Evolutionary conservation across 2,113 vertebrate genomes (phyloP).

Genomic region (Aspidoscelis tigris): DNA sequence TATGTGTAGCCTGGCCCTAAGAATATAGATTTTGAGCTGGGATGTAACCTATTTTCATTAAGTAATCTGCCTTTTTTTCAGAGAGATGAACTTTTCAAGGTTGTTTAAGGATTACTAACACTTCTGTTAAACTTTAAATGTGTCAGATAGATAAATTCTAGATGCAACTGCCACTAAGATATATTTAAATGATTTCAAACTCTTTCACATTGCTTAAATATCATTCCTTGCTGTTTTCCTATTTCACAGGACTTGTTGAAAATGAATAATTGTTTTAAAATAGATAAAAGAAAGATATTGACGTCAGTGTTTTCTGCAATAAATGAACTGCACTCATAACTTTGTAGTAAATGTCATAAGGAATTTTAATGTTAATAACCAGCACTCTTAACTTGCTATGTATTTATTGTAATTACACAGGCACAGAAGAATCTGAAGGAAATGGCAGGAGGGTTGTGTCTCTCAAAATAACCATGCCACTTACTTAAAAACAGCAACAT

Average conservation of each 20-base stretch:
- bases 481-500: slow-evolving; percentile 63
- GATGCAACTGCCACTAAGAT: background rate
- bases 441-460: background rate
- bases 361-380: background rate
- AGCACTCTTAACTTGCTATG: background rate
- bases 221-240: background rate
- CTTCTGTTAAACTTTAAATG: background rate
- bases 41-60: background rate
- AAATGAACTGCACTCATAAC: background rate
- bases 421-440: background rate
- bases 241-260: background rate
- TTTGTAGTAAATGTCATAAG: background rate
- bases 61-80: background rate
- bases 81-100: background rate
- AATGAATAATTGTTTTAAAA: background rate
- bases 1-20: background rate
- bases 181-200: background rate
- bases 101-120: background rate
- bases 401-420: slow-evolving; percentile 8
- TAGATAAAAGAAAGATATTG: background rate
- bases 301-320: background rate
- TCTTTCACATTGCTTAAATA: background rate
- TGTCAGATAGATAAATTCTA: background rate
- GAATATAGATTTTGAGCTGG: background rate
- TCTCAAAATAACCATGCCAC: slow-evolving; percentile 66